Evolutionary conservation across 2,113 vertebrate genomes (phyloP).

Genomic region (Corynorhinus townsendii): DNA sequence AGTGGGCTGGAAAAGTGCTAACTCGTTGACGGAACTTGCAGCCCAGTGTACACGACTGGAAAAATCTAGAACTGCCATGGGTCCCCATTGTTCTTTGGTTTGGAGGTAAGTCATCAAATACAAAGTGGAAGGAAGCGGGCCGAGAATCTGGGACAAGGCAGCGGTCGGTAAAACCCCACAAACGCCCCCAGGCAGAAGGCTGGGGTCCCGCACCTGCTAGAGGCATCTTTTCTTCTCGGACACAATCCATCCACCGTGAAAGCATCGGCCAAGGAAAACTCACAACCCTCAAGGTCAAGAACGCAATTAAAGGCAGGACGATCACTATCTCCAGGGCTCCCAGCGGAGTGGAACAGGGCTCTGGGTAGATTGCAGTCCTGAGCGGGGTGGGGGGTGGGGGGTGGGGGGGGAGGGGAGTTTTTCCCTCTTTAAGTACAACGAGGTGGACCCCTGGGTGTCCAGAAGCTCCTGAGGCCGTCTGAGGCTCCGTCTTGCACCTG

Average conservation of each 20-base stretch:
- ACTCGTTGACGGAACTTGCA: no score
- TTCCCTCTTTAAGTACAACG: accelerated
- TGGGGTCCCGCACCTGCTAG: accelerated
- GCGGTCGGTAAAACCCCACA: background rate
- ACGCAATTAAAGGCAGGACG: background rate
- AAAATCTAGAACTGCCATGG: background rate
- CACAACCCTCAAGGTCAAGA: background rate
- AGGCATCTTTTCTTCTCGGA: background rate
- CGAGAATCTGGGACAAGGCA: background rate
- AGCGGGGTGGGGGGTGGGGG: no score
- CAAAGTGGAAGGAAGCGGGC: background rate
- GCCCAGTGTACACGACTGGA: background rate
- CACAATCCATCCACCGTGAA: background rate
- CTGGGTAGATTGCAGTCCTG: accelerated
- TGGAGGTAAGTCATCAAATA: background rate
- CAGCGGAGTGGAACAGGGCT: background rate
- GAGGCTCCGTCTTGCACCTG: accelerated
- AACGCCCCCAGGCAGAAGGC: background rate
- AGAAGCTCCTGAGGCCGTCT: no score
- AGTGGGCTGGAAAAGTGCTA: no score
- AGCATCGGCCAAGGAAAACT: background rate
- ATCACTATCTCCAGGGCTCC: background rate
- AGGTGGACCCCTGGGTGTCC: no score
- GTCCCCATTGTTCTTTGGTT: background rate
- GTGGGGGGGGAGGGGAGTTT: accelerated